Conservation (phyloP, 2,888 invertebrate genomes). For the Leptinotarsa peninsularis region DNA sequence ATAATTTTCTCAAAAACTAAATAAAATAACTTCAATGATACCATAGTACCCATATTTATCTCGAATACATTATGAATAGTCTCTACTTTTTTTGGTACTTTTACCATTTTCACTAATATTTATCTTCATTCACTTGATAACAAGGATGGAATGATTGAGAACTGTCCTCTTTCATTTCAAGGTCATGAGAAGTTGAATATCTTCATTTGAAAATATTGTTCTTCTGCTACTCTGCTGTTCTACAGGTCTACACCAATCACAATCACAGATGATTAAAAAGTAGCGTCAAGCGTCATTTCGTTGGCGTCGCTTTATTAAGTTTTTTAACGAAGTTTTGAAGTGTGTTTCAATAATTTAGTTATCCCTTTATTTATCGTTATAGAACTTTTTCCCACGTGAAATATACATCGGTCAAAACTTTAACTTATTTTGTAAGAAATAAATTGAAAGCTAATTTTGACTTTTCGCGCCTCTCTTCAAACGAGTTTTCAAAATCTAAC, state of each 20-base stretch:
- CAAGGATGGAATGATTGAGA: too few species aligned
- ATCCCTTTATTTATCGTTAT: not conserved
- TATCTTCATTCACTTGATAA: too few species aligned
- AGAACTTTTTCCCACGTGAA: not conserved
- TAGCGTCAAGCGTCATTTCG: constrained; percentile 17
- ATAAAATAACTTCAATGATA: too few species aligned
- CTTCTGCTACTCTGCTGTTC: too few species aligned
- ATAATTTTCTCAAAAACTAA: too few species aligned
- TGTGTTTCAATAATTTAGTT: not conserved
- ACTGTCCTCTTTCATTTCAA: too few species aligned
- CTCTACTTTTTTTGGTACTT: too few species aligned
- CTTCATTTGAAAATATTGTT: too few species aligned
- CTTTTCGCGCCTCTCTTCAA: constrained; percentile 14
- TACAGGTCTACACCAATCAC: not conserved
- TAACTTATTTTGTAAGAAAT: not conserved
- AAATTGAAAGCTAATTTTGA: not conserved
- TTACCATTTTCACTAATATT: too few species aligned
- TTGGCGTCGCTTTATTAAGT: constrained; percentile 7
- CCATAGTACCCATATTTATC: too few species aligned
- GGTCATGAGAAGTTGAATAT: too few species aligned
- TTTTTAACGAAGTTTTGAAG: not conserved
- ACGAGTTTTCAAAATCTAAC: not conserved
- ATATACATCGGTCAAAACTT: not conserved
- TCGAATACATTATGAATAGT: too few species aligned
- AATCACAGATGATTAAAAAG: constrained; percentile 11